Conservation (phyloP, 2,797 vertebrate genomes). For the Oreonectes daqikongensis region DNA sequence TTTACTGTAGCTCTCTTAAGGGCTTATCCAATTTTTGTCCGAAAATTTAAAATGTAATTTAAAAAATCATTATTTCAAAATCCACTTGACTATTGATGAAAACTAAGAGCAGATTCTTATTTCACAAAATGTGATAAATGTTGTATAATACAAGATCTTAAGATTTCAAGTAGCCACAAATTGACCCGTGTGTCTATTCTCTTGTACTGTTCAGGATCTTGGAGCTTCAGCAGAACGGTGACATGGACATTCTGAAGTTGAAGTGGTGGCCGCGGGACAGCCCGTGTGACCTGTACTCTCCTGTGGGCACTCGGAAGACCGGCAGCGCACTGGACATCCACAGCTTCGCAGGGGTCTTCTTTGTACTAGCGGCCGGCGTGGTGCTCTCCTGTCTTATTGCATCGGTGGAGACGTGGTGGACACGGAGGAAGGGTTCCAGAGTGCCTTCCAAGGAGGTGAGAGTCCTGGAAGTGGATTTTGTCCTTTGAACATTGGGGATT, state of each 20-base stretch:
- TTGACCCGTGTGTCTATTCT: not conserved
- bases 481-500: too few species aligned
- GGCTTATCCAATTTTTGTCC: not conserved
- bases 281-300: constrained; percentile 93
- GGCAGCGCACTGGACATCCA: constrained; percentile 95
- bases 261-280: constrained; percentile 98
- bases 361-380: constrained; percentile 94
- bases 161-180: not conserved
- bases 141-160: too few species aligned
- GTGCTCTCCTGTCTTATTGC: constrained; percentile 97
- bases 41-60: not conserved
- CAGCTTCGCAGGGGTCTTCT: constrained; percentile 98
- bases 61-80: not conserved
- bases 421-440: constrained; percentile 92
- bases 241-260: constrained; percentile 95
- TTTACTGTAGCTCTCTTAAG: too few species aligned
- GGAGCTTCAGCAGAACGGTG: constrained; percentile 97
- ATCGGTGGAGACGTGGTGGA: constrained; percentile 99
- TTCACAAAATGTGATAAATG: too few species aligned
- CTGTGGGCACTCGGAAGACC: constrained; percentile 87
- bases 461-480: constrained; percentile 8
- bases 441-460: constrained; percentile 98
- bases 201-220: constrained; percentile 82
- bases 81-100: too few species aligned
- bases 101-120: too few species aligned